These are phyloP conservation scores for Aurelia aurita DNA, from an alignment of 30 jellyfish, hydroid and myxozoan genomes.

Conservation along the genomic window DNA sequence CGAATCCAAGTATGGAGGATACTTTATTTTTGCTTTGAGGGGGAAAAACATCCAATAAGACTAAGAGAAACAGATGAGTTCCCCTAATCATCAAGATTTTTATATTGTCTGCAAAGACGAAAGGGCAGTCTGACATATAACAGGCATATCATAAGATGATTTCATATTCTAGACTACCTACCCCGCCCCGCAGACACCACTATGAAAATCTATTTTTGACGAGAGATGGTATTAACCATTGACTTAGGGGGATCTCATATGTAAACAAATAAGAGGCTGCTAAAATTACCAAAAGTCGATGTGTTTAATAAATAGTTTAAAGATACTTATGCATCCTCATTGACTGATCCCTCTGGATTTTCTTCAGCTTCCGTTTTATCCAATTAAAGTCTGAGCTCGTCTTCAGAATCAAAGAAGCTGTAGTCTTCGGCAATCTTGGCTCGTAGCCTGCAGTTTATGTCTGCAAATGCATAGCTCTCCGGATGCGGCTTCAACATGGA, in stretches of 20 bases:
- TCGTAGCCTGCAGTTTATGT: constrained; percentile 36
- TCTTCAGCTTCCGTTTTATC: neutral
- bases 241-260: neutral
- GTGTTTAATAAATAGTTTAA: neutral
- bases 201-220: too few relatives aligned
- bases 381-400: constrained; percentile 10
- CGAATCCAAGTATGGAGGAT: too few relatives aligned
- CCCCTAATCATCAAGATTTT: neutral
- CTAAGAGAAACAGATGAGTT: too few relatives aligned
- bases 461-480: constrained; percentile 29
- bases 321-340: neutral
- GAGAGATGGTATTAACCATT: neutral
- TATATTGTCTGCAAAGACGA: too few relatives aligned
- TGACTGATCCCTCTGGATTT: too few relatives aligned
- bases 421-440: constrained; percentile 17
- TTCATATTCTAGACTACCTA: too few relatives aligned
- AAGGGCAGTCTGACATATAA: too few relatives aligned
- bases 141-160: too few relatives aligned
- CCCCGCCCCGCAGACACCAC: too few relatives aligned
- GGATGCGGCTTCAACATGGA: constrained; percentile 25
- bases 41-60: too few relatives aligned
- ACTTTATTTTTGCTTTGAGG: too few relatives aligned
- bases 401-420: constrained; percentile 17
- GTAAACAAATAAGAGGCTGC: neutral
- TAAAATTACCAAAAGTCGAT: neutral